Evolutionary conservation across 1,140 invertebrate genomes (phyloP), one percentile per base, ranked within the genome.

Genomic region (Saccostrea echinata): DNA sequence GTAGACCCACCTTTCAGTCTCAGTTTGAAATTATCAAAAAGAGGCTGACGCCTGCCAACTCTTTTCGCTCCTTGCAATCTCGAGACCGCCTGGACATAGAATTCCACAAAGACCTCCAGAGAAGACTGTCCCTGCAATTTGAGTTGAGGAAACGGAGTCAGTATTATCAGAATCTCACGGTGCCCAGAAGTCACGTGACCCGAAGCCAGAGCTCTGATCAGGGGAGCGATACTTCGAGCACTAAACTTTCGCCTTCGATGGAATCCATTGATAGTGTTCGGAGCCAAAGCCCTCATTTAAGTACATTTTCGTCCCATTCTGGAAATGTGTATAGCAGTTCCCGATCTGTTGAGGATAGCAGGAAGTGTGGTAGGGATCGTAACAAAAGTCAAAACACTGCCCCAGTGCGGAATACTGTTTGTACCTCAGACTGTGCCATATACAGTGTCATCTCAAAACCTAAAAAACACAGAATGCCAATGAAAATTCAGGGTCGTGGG

Each of bases 1-100:
- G 27, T 33, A 52, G 35, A 24, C 35, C 83, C 11, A 61, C 83
- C 3, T 57, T 18, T 51, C 81, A 57, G 30, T 84, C 83, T 64
- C 83, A 84, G 53, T 84, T 57, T 84, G 83, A 84, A 27, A 84
- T 84, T 33, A 84, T 84, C 13, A 55, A 55, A 64, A 61, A 30
- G 6, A 84, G 83, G 24, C 83, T 84, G 43, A 61, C 51, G 11
- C 83, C 83, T 53, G 52, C 27, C 43, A 33, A 51, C n/a, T 55
- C 27, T 2, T 61, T 53, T 30, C 43, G 55, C 53, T 84, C 83
- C 16, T 16, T 84, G 52, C 35, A 43, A 61, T 84, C 83, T 35
- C 83, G 53, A 21, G 27, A 35, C 61, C 83, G 21, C 16, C 35
- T 83, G 3, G 35, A 83, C 33, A 11, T 27, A 0, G 35, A 83